Percentiles rank a stretch among this genome's conserved stretches.
Conservation (phyloP, 2,888 invertebrate species). For the Hyppa rectilinea region DNA sequence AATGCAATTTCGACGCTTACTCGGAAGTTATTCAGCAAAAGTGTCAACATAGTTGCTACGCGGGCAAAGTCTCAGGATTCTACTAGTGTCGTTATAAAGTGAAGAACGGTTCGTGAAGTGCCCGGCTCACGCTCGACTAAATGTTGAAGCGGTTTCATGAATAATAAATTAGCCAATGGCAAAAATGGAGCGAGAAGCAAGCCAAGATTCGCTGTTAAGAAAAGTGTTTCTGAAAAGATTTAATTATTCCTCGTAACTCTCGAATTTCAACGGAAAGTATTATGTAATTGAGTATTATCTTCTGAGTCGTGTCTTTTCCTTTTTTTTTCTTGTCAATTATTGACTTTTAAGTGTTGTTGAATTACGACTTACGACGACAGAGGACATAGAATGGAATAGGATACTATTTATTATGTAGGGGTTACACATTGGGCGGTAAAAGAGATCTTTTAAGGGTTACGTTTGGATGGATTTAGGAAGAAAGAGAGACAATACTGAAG, state of each 20-base stretch:
- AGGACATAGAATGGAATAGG: too few relatives aligned
- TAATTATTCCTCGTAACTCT: slow-evolving; percentile 41
- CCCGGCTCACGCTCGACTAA: slow-evolving; percentile 42
- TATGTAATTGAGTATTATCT: slow-evolving; percentile 24
- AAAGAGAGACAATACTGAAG: too few relatives aligned
- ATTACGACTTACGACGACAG: too few relatives aligned
- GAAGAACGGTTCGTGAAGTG: slow-evolving; percentile 29
- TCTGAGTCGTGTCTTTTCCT: slow-evolving; percentile 1
- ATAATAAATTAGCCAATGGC: slow-evolving; percentile 60
- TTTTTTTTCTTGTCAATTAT: slow-evolving; percentile 4
- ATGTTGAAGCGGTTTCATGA: slow-evolving; percentile 56
- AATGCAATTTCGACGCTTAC: slow-evolving; percentile 11
- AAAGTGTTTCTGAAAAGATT: slow-evolving; percentile 42
- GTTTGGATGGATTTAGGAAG: too few relatives aligned
- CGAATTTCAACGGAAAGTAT: slow-evolving; percentile 35
- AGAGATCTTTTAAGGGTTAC: too few relatives aligned
- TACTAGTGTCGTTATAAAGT: slow-evolving; percentile 37
- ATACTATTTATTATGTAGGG: too few relatives aligned
- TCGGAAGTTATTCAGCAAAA: slow-evolving; percentile 18
- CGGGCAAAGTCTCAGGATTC: slow-evolving; percentile 13
- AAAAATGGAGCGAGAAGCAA: slow-evolving; percentile 50
- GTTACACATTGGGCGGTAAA: too few relatives aligned
- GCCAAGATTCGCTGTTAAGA: slow-evolving; percentile 37
- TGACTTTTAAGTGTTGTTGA: slow-evolving; percentile 6
- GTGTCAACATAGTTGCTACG: slow-evolving; percentile 25